Conservation (phyloP, 2,888 invertebrate species). For the Drosophila paranaensis region DNA sequence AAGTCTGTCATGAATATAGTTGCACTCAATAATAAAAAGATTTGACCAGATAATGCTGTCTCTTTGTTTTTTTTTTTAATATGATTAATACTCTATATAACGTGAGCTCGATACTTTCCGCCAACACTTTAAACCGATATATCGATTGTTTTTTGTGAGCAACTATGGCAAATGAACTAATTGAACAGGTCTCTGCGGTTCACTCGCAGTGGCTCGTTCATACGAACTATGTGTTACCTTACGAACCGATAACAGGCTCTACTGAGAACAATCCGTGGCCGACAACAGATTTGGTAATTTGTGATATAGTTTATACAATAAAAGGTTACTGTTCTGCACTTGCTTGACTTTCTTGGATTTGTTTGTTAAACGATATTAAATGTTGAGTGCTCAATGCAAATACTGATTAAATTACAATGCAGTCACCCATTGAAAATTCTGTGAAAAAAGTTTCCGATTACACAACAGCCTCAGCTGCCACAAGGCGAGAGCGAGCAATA, state of each 20-base stretch:
- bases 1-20: no score
- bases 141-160: constrained; percentile 8
- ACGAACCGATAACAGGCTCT: constrained; percentile 27
- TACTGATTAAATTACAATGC: not conserved
- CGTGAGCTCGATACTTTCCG: no score
- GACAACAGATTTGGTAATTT: constrained; percentile 50
- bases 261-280: constrained; percentile 42
- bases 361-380: not conserved
- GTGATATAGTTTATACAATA: constrained; percentile 33
- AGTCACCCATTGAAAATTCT: not conserved
- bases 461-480: constrained; percentile 66
- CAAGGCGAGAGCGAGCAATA: constrained; percentile 27
- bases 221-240: constrained; percentile 22
- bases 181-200: constrained; percentile 2
- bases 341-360: not conserved
- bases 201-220: constrained; percentile 1
- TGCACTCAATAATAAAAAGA: no score
- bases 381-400: not conserved
- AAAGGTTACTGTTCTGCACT: constrained; percentile 9
- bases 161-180: not conserved
- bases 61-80: no score
- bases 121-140: not conserved
- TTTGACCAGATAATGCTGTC: no score
- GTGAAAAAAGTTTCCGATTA: constrained; percentile 49
- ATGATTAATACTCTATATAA: no score